These are phyloP conservation scores for Fregata magnificens DNA, from an alignment of 2,113 vertebrate genomes.

Conservation along the genomic window DNA sequence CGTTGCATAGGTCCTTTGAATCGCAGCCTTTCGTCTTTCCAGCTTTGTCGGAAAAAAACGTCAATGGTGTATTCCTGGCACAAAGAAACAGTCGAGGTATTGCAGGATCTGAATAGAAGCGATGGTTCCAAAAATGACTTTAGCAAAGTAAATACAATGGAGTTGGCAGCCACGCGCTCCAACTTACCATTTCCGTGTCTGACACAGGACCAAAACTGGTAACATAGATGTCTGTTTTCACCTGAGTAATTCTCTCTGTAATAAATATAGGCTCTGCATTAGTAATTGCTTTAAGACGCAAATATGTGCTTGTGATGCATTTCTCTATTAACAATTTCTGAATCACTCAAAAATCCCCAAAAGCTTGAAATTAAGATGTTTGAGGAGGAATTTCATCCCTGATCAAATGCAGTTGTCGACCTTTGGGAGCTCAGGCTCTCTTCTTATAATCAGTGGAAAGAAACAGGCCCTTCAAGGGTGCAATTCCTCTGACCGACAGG, in stretches of 20 bases:
- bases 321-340: not conserved
- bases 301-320: not conserved
- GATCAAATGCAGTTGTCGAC: not conserved
- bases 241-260: conserved; percentile 94
- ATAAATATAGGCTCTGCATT: conserved; percentile 27
- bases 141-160: not conserved
- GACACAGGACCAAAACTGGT: conserved; percentile 97
- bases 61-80: conserved; percentile 96
- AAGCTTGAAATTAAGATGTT: not conserved
- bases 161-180: not conserved
- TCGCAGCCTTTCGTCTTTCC: conserved; percentile 93
- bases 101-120: not conserved
- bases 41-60: conserved; percentile 98
- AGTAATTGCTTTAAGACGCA: not conserved
- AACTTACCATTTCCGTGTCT: conserved; percentile 94
- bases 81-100: not conserved
- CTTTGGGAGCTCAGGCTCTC: not conserved
- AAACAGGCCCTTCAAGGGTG: not conserved
- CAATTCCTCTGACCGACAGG: not conserved
- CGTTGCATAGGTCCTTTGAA: conserved; percentile 96
- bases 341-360: not conserved
- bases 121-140: not conserved
- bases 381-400: not conserved
- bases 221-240: conserved; percentile 98
- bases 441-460: not conserved